Percentiles rank a stretch among this genome's conserved stretches.
Evolutionary conservation across 2,888 invertebrate genomes (phyloP).

Genomic region (Oscheius sp.): DNA sequence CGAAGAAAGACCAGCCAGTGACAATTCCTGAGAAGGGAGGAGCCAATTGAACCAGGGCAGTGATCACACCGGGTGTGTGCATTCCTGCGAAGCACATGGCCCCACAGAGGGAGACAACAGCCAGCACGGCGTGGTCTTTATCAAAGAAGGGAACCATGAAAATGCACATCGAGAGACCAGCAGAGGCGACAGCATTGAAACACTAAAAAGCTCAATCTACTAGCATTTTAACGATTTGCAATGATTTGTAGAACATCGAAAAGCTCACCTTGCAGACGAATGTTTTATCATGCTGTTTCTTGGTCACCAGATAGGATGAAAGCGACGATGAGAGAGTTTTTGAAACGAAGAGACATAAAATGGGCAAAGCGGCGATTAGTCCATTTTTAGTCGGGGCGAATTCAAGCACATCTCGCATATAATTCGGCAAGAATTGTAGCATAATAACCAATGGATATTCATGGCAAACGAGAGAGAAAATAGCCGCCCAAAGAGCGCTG

Average conservation of each 20-base stretch:
- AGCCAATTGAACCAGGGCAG: slow-evolving; percentile 66
- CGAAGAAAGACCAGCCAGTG: slow-evolving; percentile 63
- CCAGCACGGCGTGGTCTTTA: slow-evolving; percentile 58
- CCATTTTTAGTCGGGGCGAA: slow-evolving; percentile 68
- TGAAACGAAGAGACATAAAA: slow-evolving; percentile 62
- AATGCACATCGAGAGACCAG: slow-evolving; percentile 62
- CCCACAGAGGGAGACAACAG: slow-evolving; percentile 61
- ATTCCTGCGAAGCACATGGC: slow-evolving; percentile 68
- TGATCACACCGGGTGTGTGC: slow-evolving; percentile 67
- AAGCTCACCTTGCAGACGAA: slow-evolving; percentile 61
- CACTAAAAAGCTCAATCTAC: slow-evolving; percentile 42
- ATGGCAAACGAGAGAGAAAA: slow-evolving; percentile 62
- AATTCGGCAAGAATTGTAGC: background rate
- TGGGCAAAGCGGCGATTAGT: slow-evolving; percentile 60
- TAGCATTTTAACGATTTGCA: background rate
- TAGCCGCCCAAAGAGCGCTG: slow-evolving; percentile 62
- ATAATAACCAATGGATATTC: slow-evolving; percentile 22
- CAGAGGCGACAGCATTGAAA: slow-evolving; percentile 65
- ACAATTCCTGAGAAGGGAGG: slow-evolving; percentile 68
- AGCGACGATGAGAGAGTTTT: slow-evolving; percentile 64
- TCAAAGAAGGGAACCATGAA: slow-evolving; percentile 62
- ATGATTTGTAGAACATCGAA: too few relatives aligned
- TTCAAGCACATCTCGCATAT: slow-evolving; percentile 60
- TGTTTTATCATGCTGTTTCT: slow-evolving; percentile 55
- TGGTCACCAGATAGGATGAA: slow-evolving; percentile 62